phyloP scores from a whole-genome alignment of 37 sponge, comb jelly and placozoan species.

The Axinella damicornis region DNA sequence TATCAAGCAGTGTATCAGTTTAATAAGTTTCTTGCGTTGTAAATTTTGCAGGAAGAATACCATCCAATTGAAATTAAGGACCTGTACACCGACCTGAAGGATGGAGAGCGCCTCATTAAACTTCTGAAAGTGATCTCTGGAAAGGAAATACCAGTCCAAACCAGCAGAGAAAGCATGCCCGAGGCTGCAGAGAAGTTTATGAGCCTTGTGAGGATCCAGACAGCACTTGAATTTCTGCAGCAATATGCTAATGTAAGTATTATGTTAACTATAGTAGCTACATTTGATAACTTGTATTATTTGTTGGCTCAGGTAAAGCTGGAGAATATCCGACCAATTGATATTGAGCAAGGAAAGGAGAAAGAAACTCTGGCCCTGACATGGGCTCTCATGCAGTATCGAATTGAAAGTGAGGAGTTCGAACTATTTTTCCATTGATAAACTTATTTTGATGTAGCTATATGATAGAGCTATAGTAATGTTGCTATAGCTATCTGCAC shows the following conservation, averaged over 20 bases:
- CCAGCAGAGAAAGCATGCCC: no score
- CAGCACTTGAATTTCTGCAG: conserved; percentile 67
- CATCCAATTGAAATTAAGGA: conserved; percentile 64
- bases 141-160: conserved; percentile 54
- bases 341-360: conserved; percentile 89
- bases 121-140: conserved; percentile 84
- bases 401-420: conserved; percentile 67
- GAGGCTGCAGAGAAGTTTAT: conserved; percentile 64
- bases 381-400: conserved; percentile 88
- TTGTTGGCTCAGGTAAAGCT: conserved; percentile 61
- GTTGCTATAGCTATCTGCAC: no score
- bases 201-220: conserved; percentile 82
- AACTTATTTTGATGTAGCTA: no score
- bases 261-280: no score
- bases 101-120: conserved; percentile 78
- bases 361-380: conserved; percentile 81
- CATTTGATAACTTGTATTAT: neutral
- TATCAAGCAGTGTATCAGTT: no score
- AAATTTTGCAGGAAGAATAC: neutral
- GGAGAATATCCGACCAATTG: conserved; percentile 85
- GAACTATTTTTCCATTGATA: no score
- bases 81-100: conserved; percentile 79
- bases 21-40: no score
- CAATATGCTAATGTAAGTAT: conserved; percentile 73
- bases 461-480: no score